These are phyloP conservation scores for Octomys mimax DNA, from an alignment of 2,797 vertebrate genomes.

Conservation along the genomic window DNA sequence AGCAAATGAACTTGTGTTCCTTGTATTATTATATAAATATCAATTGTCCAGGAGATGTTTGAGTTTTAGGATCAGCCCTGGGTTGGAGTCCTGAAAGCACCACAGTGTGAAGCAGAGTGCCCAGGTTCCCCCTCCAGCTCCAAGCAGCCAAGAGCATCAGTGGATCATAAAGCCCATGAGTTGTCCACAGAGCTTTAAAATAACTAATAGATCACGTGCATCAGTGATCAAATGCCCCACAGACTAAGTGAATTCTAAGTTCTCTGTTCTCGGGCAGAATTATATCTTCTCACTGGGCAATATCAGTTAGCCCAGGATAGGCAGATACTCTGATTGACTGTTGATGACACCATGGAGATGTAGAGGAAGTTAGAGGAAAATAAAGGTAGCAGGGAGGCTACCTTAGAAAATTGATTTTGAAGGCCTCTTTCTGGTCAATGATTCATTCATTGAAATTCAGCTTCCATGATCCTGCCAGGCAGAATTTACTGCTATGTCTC, in stretches of 20 bases:
- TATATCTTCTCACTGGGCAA: neutral
- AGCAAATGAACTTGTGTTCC: conserved; percentile 74
- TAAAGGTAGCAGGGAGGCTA: neutral
- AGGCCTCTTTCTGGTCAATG: neutral
- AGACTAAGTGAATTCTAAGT: neutral
- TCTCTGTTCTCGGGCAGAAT: conserved; percentile 38
- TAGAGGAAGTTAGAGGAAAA: neutral
- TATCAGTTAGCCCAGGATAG: neutral
- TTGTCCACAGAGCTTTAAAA: neutral
- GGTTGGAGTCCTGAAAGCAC: neutral
- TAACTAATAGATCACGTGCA: neutral
- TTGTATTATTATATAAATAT: conserved; percentile 64
- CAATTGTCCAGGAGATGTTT: neutral
- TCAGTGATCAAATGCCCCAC: neutral
- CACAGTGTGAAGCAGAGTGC: neutral
- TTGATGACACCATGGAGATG: neutral
- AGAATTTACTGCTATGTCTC: neutral
- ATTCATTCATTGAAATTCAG: neutral
- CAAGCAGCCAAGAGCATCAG: neutral
- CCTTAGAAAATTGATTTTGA: conserved; percentile 12
- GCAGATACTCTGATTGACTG: conserved; percentile 36
- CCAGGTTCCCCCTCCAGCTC: neutral
- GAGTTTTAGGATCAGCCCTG: neutral
- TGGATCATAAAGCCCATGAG: neutral
- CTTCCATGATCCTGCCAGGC: neutral